phyloP scores from a whole-genome alignment of 1,140 invertebrate species.

The Polypedilum vanderplanki region DNA sequence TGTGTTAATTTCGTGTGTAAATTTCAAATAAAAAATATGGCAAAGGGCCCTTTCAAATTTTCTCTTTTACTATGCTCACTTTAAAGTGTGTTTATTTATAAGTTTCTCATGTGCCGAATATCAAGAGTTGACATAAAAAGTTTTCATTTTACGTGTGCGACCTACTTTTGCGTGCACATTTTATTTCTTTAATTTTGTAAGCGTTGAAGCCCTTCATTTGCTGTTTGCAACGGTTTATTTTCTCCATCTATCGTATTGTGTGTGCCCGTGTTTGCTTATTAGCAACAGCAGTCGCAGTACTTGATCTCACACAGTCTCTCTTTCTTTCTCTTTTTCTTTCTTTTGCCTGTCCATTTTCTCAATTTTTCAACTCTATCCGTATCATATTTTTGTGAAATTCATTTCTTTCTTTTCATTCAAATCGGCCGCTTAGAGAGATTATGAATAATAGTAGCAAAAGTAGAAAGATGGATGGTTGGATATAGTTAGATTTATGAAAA shows the following conservation, averaged over 20 bases:
- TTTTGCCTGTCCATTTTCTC: neutral
- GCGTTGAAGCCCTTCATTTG: neutral
- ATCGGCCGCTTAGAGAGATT: too few species aligned
- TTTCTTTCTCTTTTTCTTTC: neutral
- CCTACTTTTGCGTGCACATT: slow-evolving; percentile 1
- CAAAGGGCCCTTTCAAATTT: slow-evolving; percentile 3
- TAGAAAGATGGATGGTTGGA: too few species aligned
- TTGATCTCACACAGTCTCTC: slow-evolving; percentile 8
- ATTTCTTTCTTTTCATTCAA: too few species aligned
- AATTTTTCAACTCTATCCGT: neutral
- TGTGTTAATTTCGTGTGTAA: slow-evolving; percentile 13
- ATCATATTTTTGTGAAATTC: too few species aligned
- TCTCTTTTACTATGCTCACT: neutral
- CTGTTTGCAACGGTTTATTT: slow-evolving; percentile 11
- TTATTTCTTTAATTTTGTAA: neutral
- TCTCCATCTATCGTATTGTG: neutral
- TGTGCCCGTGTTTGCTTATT: neutral
- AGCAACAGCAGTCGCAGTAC: neutral
- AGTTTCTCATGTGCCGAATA: slow-evolving; percentile 17
- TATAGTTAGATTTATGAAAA: too few species aligned
- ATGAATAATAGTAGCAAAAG: too few species aligned
- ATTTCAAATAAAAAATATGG: slow-evolving; percentile 11
- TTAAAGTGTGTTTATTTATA: neutral
- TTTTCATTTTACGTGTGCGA: slow-evolving; percentile 11
- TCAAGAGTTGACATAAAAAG: slow-evolving; percentile 12